phyloP scores from a whole-genome alignment of 2,888 invertebrate species.

The Pimpla rufipes region DNA sequence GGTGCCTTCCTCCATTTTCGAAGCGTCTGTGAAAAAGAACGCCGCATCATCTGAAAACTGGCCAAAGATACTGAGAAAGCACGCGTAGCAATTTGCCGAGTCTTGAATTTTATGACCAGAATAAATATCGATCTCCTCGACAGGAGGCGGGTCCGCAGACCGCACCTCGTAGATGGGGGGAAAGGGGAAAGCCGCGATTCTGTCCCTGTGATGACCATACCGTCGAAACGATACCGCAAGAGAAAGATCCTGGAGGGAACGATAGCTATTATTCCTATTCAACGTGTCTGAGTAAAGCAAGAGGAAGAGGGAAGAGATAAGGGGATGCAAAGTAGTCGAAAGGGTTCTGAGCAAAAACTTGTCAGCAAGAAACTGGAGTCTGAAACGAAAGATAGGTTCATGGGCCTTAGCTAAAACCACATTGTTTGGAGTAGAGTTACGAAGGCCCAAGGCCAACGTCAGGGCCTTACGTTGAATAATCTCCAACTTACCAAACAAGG shows the following conservation, averaged over 20 bases:
- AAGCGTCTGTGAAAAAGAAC: conserved; percentile 9
- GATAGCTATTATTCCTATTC: background rate
- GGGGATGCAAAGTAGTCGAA: conserved; percentile 1
- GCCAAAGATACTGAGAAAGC: background rate
- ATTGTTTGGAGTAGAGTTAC: conserved; percentile 46
- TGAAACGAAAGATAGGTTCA: background rate
- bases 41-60: background rate
- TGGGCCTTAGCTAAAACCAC: conserved; percentile 33
- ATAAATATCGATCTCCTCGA: background rate
- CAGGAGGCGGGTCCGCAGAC: background rate
- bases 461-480: conserved; percentile 40
- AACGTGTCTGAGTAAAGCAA: background rate
- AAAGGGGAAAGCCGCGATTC: background rate
- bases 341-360: background rate
- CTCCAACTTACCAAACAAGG: background rate
- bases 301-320: background rate
- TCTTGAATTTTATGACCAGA: background rate
- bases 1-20: background rate
- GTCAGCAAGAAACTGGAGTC: background rate
- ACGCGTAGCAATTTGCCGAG: background rate
- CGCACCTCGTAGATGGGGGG: background rate
- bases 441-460: conserved; percentile 37
- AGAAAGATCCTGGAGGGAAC: background rate
- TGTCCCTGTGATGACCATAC: background rate
- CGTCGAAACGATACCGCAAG: background rate